Evolutionary conservation across 2,113 vertebrate genomes (phyloP).

Genomic region (Amphiprion ocellaris): DNA sequence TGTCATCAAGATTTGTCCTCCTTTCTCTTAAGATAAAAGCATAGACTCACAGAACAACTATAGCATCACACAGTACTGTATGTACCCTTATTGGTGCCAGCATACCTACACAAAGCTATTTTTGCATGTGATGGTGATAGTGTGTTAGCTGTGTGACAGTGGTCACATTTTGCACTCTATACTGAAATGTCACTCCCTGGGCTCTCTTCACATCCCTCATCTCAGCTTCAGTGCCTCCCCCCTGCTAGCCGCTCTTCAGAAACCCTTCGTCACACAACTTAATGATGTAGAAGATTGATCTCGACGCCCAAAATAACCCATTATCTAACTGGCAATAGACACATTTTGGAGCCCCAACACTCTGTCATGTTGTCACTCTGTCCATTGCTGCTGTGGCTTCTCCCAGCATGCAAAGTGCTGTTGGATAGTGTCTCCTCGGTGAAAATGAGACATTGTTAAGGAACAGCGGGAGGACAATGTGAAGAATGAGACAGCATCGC

Average conservation of each 20-base stretch:
- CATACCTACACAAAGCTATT: conserved; percentile 8
- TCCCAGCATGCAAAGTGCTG: conserved; percentile 43
- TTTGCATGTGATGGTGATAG: conserved; percentile 1
- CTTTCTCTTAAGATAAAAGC: conserved; percentile 16
- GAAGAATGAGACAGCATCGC: conserved; percentile 52
- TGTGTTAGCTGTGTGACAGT: conserved; percentile 33
- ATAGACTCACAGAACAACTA: background rate
- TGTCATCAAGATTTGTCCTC: conserved; percentile 30
- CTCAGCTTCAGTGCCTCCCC: conserved; percentile 39
- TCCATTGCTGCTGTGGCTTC: conserved; percentile 17
- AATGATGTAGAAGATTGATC: conserved; percentile 75
- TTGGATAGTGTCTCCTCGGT: conserved; percentile 34
- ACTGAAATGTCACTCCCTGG: conserved; percentile 54
- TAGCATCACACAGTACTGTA: background rate
- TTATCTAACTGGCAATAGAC: conserved; percentile 65
- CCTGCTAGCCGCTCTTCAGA: conserved; percentile 51
- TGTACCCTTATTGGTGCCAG: background rate
- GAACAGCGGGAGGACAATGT: conserved; percentile 55
- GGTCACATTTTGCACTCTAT: conserved; percentile 40
- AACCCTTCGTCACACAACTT: conserved; percentile 57
- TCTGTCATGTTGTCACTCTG: conserved; percentile 67
- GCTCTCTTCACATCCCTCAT: conserved; percentile 55
- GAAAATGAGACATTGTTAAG: conserved; percentile 48
- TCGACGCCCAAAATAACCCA: conserved; percentile 63
- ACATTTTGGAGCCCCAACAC: conserved; percentile 52